phyloP scores from a whole-genome alignment of 2,888 invertebrate genomes.

The Spatulosminthurus flaviceps region DNA sequence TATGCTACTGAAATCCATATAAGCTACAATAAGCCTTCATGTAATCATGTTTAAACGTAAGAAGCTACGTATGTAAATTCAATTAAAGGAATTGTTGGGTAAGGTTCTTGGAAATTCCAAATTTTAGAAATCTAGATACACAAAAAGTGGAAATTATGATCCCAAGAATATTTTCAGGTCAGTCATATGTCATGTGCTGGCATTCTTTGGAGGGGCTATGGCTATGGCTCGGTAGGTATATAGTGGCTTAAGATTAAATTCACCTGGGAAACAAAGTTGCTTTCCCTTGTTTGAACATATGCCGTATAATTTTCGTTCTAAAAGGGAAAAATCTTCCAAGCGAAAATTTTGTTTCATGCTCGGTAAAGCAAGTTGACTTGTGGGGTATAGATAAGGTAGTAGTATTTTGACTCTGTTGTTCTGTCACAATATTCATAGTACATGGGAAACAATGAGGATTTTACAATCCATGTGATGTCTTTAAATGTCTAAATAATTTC shows the following conservation, averaged over 20 bases:
- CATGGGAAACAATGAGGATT: slow-evolving; percentile 27
- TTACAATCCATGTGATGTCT: slow-evolving; percentile 26
- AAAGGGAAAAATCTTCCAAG: slow-evolving; percentile 30
- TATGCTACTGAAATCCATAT: too few relatives aligned
- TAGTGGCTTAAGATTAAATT: not conserved
- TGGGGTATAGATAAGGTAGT: slow-evolving; percentile 18
- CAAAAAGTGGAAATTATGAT: too few relatives aligned
- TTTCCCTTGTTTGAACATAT: slow-evolving; percentile 1
- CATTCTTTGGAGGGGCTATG: too few relatives aligned
- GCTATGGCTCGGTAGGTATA: too few relatives aligned
- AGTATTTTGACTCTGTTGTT: slow-evolving; percentile 45
- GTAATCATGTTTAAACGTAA: too few relatives aligned
- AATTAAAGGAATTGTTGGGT: too few relatives aligned
- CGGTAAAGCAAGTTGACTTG: slow-evolving; percentile 33
- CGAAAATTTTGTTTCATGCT: slow-evolving; percentile 41
- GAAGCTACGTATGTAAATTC: too few relatives aligned
- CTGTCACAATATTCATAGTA: slow-evolving; percentile 44
- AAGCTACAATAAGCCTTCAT: too few relatives aligned
- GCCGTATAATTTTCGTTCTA: not conserved
- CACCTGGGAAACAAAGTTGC: not conserved
- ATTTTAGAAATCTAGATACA: too few relatives aligned
- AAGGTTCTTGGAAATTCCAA: too few relatives aligned
- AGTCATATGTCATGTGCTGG: too few relatives aligned
- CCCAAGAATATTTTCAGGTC: too few relatives aligned
- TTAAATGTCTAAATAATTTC: not conserved